Evolutionary conservation across 2,888 invertebrate species (phyloP), one percentile per base, ranked within the genome.

Genomic region (Sialis fuliginosa): DNA sequence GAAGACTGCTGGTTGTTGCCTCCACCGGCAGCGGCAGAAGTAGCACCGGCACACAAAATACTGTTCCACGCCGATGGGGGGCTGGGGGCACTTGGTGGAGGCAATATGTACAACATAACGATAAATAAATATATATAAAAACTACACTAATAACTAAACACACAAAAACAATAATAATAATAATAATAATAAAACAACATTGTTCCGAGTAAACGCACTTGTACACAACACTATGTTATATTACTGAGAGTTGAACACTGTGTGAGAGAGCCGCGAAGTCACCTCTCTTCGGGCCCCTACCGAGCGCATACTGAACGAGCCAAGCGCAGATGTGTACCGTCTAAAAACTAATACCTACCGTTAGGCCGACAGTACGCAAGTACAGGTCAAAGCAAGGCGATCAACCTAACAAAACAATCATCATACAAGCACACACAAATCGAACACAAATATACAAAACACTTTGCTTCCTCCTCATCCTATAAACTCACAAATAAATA

Each of bases 41-140:
- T 51, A 48, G 52, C 53, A 30, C 52, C 51, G 48, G 57, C 55
- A 56, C 67, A 65, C 46, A 67, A 56, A 49, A 70, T 66, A 54
- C 65, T 67, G 53, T 64, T 64, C 70, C 69, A 69, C 9, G 67
- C 65, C 7, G 67, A 66, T 45, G 69, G 67, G 49, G 68, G 67
- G 52, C 64, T 66, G 45, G 66, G 65, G 40, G 63, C 64, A 53
- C 67, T 62, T 45, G 69, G 66, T 40, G 71, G 70, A 50, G 71
- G 70, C 54, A 69, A 56, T 54, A 70, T 64, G 58, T 69, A 70
- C 58, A 71, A 62, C 68, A 71, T 66, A 46, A 42, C 49, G 41
- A 48, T 30, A n/a, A 12, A 22, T 33, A 34, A 12, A 35, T 44
- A 33, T 13, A 34, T 13, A 12, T 9, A n/a, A 12, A 13, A 33